These are phyloP conservation scores for Pagrus major DNA, from an alignment of 2,113 vertebrate species.

Conservation along the genomic window DNA sequence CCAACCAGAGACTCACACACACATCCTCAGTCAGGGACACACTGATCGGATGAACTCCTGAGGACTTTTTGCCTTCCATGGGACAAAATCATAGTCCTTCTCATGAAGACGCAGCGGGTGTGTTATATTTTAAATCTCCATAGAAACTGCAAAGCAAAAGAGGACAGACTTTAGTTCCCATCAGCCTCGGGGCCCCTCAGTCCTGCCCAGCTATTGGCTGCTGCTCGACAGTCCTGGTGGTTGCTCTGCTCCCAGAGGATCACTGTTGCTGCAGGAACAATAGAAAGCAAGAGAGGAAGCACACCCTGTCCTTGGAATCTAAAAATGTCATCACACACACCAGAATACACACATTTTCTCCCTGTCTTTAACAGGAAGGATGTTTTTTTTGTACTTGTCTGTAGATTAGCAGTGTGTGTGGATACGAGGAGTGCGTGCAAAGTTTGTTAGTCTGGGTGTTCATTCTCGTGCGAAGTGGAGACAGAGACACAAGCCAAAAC, in stretches of 20 bases:
- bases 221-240: constrained; percentile 30
- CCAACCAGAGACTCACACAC: background rate
- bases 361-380: constrained; percentile 53
- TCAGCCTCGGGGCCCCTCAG: constrained; percentile 21
- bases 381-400: constrained; percentile 59
- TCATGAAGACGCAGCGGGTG: background rate
- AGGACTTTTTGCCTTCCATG: background rate
- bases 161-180: constrained; percentile 26
- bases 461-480: background rate
- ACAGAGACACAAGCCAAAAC: constrained; percentile 8
- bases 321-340: constrained; percentile 78
- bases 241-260: constrained; percentile 57
- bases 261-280: constrained; percentile 77
- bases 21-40: background rate
- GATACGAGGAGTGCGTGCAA: constrained; percentile 6
- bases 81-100: background rate
- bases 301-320: constrained; percentile 85
- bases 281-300: constrained; percentile 81
- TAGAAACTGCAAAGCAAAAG: constrained; percentile 15
- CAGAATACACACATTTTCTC: constrained; percentile 16
- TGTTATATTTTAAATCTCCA: constrained; percentile 18
- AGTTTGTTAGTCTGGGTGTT: constrained; percentile 42
- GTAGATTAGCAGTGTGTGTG: constrained; percentile 32
- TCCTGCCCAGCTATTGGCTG: constrained; percentile 41
- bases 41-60: background rate